Evolutionary conservation across 2,888 invertebrate species (phyloP).

Genomic region (Invenusta paracnida): DNA sequence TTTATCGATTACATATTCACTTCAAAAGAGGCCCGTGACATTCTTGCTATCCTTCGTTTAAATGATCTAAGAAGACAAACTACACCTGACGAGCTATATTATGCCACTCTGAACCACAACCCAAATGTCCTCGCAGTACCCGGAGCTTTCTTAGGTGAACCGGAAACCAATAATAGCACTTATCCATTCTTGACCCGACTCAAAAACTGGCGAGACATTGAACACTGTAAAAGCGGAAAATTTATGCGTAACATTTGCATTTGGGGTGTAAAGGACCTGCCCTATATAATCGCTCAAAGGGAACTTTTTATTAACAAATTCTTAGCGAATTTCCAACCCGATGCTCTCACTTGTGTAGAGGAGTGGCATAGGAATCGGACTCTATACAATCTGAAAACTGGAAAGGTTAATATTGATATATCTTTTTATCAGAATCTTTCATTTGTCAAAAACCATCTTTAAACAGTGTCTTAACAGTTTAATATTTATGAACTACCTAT

Average conservation of each 20-base stretch:
- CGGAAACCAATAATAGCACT: slow-evolving; percentile 48
- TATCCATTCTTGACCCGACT: slow-evolving; percentile 52
- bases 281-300: background rate
- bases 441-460: no score
- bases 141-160: slow-evolving; percentile 46
- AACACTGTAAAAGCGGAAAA: background rate
- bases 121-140: background rate
- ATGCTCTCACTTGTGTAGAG: background rate
- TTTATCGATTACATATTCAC: background rate
- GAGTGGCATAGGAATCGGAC: background rate
- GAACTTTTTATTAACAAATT: background rate
- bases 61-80: no score
- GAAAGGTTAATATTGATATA: no score
- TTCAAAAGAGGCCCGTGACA: background rate
- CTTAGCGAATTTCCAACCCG: background rate
- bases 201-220: slow-evolving; percentile 55
- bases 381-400: no score
- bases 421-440: no score
- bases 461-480: no score
- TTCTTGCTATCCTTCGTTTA: background rate
- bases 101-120: slow-evolving; percentile 44
- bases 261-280: background rate
- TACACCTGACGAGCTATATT: slow-evolving; percentile 44
- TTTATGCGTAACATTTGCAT: background rate
- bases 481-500: no score